These are phyloP conservation scores for Cantharis flavilabris DNA, from an alignment of 2,888 invertebrate genomes.

Conservation along the genomic window DNA sequence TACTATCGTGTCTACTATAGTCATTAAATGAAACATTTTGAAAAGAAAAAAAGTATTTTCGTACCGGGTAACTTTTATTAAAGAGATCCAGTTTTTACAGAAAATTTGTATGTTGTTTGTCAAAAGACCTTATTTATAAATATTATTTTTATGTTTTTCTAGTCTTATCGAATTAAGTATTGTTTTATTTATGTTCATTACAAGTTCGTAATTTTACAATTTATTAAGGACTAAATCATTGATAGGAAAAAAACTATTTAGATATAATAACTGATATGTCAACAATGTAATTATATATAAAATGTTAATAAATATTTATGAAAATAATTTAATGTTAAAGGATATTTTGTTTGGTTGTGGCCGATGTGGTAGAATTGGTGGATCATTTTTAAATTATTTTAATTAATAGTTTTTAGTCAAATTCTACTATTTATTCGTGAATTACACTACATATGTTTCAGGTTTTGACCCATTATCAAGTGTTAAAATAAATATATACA, in stretches of 20 bases:
- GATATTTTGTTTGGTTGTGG: too few relatives aligned
- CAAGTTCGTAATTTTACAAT: not conserved
- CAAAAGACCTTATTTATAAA: not conserved
- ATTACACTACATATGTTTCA: too few relatives aligned
- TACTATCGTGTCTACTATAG: slow-evolving; percentile 99
- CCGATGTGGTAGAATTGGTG: too few relatives aligned
- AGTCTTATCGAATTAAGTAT: not conserved
- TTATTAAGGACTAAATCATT: not conserved
- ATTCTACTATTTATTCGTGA: too few relatives aligned
- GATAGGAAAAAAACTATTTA: not conserved
- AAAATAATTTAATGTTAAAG: not conserved
- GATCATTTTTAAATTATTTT: too few relatives aligned
- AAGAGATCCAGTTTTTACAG: not conserved
- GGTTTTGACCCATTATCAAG: too few relatives aligned
- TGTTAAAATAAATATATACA: too few relatives aligned
- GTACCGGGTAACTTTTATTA: not conserved
- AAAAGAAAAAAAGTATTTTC: not conserved
- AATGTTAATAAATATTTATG: not conserved
- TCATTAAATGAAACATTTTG: slow-evolving; percentile 53
- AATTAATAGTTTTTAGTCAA: too few relatives aligned
- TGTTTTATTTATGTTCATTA: not conserved
- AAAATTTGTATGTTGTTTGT: not conserved
- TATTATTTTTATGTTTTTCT: not conserved
- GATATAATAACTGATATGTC: not conserved
- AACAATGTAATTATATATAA: not conserved